A percentile compares a stretch with the other conserved stretches of the same genome.
Conservation (phyloP, 2,797 vertebrate genomes). For the Syncerus caffer region DNA sequence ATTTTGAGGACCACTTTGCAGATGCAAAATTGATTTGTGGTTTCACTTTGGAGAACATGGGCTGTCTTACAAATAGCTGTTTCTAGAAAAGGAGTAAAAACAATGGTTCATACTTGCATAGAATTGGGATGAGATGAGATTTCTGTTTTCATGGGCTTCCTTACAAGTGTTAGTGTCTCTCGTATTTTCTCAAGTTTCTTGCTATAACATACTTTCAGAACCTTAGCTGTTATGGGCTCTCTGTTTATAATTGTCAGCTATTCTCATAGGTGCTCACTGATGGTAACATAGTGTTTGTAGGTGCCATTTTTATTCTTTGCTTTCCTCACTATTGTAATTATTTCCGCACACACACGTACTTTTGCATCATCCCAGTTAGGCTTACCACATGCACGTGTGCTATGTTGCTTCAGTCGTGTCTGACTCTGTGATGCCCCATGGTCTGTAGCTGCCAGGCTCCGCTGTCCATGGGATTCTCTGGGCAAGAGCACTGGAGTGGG, state of each 20-base stretch:
- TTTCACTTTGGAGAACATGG: constrained; percentile 24
- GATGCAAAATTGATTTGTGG: constrained; percentile 11
- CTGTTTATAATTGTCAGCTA: background rate
- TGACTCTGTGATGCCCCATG: background rate
- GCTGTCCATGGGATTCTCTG: background rate
- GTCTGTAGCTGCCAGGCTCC: background rate
- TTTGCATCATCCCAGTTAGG: background rate
- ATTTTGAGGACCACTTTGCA: constrained; percentile 40
- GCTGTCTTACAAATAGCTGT: background rate
- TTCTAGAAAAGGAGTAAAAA: constrained; percentile 40
- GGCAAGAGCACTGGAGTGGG: background rate
- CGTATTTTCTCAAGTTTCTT: background rate
- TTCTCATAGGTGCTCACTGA: background rate
- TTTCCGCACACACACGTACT: background rate
- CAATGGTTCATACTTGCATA: background rate
- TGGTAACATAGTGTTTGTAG: background rate
- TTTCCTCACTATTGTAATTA: background rate
- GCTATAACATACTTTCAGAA: background rate
- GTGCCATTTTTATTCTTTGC: constrained; percentile 15
- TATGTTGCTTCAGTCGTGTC: background rate
- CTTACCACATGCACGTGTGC: background rate
- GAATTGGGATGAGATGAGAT: background rate
- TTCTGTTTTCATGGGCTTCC: background rate
- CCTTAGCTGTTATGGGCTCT: background rate
- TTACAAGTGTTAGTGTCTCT: background rate